These are phyloP conservation scores for Syngnathus typhle DNA, from an alignment of 2,113 vertebrate species.

Conservation along the genomic window DNA sequence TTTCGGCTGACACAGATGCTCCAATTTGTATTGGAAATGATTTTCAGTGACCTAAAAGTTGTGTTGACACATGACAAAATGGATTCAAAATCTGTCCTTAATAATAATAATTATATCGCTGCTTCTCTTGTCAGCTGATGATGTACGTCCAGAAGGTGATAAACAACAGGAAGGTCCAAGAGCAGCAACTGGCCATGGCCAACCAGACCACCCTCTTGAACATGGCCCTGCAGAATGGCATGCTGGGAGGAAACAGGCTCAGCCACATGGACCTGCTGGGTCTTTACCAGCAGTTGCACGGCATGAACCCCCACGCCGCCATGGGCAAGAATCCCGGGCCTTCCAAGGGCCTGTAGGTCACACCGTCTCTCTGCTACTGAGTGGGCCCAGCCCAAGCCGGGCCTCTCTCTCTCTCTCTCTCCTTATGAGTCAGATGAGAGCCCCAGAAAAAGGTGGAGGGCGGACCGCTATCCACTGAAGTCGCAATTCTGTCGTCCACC, in stretches of 20 bases:
- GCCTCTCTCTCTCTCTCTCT: constrained; percentile 2
- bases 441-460: constrained; percentile 19
- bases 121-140: constrained; percentile 74
- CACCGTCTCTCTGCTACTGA: constrained; percentile 1
- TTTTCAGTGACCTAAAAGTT: too few relatives aligned
- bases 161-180: constrained; percentile 91
- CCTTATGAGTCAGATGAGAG: neutral
- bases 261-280: constrained; percentile 88
- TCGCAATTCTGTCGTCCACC: constrained; percentile 43
- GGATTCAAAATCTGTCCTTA: neutral
- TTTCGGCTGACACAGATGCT: too few relatives aligned
- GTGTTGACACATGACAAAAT: neutral
- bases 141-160: constrained; percentile 94
- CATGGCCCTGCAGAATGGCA: constrained; percentile 83
- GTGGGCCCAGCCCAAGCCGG: constrained; percentile 25
- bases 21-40: too few relatives aligned
- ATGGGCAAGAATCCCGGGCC: constrained; percentile 90
- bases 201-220: constrained; percentile 78
- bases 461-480: constrained; percentile 37
- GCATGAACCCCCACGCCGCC: constrained; percentile 69
- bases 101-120: too few relatives aligned
- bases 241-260: constrained; percentile 63
- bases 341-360: constrained; percentile 83
- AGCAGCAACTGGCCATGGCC: constrained; percentile 87
- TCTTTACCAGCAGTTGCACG: constrained; percentile 87